Conservation (phyloP, 2,797 vertebrate genomes). For the Limosa lapponica region DNA sequence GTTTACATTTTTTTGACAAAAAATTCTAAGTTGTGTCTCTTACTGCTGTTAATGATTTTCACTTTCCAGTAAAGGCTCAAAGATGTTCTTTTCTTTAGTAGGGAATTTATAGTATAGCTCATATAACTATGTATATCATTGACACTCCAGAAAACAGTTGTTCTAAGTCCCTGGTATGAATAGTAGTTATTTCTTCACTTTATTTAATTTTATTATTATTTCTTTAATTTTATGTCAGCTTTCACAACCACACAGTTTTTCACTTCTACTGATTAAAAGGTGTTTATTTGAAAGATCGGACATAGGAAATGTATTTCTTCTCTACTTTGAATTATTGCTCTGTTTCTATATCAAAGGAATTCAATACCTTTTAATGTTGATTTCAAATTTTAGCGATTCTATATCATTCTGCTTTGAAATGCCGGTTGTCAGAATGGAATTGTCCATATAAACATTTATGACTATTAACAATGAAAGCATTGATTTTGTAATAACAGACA, state of each 20-base stretch:
- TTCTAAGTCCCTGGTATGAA: not conserved
- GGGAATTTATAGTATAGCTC: not conserved
- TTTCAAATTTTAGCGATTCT: not conserved
- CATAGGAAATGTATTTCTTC: not conserved
- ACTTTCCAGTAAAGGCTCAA: not conserved
- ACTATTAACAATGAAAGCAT: not conserved
- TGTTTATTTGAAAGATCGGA: not conserved
- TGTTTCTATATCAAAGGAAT: not conserved
- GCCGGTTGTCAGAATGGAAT: not conserved
- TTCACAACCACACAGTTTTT: not conserved
- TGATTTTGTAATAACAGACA: not conserved
- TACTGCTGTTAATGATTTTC: not conserved
- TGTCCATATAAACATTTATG: not conserved
- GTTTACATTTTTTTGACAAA: not conserved
- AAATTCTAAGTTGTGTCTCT: not conserved
- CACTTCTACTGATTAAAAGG: not conserved
- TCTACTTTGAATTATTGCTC: not conserved
- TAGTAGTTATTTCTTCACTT: not conserved
- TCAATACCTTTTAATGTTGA: not conserved
- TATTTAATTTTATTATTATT: not conserved
- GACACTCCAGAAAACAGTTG: not conserved
- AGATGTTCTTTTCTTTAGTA: not conserved
- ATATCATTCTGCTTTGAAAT: not conserved
- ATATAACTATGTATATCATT: not conserved
- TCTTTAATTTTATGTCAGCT: not conserved